Conservation (phyloP, 2,888 invertebrate species). For the Drosophila tanythrix region DNA sequence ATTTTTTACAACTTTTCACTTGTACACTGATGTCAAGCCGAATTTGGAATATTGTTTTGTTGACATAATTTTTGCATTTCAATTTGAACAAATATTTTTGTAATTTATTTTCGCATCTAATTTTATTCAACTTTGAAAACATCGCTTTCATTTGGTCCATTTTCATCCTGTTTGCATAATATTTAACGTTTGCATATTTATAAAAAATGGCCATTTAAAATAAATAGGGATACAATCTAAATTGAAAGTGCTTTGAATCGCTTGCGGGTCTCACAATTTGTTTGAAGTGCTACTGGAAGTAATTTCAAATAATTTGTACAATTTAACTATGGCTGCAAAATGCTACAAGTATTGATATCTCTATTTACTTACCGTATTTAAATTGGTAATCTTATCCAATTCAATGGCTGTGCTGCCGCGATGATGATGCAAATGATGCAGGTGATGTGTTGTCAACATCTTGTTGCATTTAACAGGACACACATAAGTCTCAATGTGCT, state of each 20-base stretch:
- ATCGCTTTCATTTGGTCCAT: no score
- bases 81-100: slow-evolving; percentile 1
- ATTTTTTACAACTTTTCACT: neutral
- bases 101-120: neutral
- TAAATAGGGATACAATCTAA: neutral
- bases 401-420: slow-evolving; percentile 84
- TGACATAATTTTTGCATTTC: slow-evolving; percentile 1
- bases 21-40: neutral
- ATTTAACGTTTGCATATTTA: neutral
- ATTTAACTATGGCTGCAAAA: neutral
- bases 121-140: neutral
- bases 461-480: slow-evolving; percentile 62
- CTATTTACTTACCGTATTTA: slow-evolving; percentile 82
- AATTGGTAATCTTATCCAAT: slow-evolving; percentile 84
- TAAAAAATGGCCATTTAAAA: neutral
- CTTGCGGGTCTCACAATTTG: neutral
- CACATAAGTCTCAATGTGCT: slow-evolving; percentile 56
- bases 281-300: neutral
- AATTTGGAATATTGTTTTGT: neutral
- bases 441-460: slow-evolving; percentile 85
- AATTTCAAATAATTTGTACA: neutral
- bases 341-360: neutral
- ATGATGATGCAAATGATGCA: slow-evolving; percentile 84
- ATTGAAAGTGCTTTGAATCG: neutral
- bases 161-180: neutral